phyloP scores from a whole-genome alignment of 2,113 vertebrate species.

The Boulengeromyrus knoepffleri region DNA sequence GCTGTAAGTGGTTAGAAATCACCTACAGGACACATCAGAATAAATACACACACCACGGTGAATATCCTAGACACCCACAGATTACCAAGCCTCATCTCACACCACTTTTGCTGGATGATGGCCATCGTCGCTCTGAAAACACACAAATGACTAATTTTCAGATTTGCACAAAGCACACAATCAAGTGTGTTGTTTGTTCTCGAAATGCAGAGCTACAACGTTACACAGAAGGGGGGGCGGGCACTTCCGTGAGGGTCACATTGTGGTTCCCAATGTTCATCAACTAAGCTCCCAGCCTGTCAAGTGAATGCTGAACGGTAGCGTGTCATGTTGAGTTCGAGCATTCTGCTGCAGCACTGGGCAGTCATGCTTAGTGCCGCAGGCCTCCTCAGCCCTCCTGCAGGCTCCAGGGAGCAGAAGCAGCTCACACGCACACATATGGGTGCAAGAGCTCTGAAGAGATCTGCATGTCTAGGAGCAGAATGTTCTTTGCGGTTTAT shows the following conservation, averaged over 20 bases:
- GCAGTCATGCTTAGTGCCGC: neutral
- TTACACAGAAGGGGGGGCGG: neutral
- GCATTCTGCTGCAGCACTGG: neutral
- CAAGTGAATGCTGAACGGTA: neutral
- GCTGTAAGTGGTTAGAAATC: neutral
- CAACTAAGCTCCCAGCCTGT: neutral
- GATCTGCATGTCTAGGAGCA: neutral
- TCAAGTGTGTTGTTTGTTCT: neutral
- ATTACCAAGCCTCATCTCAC: neutral
- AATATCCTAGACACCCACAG: neutral
- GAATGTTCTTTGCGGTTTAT: neutral
- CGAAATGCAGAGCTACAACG: neutral
- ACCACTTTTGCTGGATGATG: neutral
- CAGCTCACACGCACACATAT: neutral
- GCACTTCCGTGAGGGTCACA: neutral
- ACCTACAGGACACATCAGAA: neutral
- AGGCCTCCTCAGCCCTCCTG: neutral
- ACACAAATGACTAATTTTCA: neutral
- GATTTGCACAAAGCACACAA: neutral
- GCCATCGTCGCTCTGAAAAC: neutral
- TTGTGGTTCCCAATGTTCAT: neutral
- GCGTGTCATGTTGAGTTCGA: neutral
- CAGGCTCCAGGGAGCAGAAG: neutral
- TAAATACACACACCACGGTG: neutral
- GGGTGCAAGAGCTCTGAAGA: neutral